phyloP scores from a whole-genome alignment of 1,140 invertebrate genomes.

The Batillaria attramentaria region DNA sequence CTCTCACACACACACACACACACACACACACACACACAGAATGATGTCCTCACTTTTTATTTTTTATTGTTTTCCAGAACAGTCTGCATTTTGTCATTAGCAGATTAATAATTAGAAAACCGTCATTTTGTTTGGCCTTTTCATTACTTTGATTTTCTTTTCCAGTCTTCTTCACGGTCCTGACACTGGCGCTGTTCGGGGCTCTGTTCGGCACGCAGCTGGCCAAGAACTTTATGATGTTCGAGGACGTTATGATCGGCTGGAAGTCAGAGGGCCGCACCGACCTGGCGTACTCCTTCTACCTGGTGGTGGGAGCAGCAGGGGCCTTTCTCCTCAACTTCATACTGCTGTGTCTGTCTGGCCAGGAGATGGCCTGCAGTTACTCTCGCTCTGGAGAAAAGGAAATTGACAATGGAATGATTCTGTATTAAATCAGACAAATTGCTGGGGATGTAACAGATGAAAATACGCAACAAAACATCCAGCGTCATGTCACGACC shows the following conservation, averaged over 20 bases:
- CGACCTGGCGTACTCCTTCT: slow-evolving; percentile 84
- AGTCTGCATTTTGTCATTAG: not conserved
- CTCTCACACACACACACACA: not conserved
- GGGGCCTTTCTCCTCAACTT: slow-evolving; percentile 83
- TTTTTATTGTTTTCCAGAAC: not conserved
- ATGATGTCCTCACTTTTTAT: not conserved
- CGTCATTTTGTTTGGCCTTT: not conserved
- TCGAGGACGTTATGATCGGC: slow-evolving; percentile 78
- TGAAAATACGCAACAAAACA: too few relatives aligned
- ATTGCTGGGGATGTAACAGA: not conserved
- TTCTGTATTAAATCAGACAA: slow-evolving; percentile 53
- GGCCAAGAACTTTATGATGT: slow-evolving; percentile 83
- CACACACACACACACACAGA: not conserved
- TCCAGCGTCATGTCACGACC: too few relatives aligned
- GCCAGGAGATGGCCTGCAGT: slow-evolving; percentile 52
- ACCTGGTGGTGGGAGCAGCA: slow-evolving; percentile 83
- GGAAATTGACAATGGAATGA: slow-evolving; percentile 65
- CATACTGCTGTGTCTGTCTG: slow-evolving; percentile 79
- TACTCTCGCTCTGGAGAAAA: slow-evolving; percentile 58
- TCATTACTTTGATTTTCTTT: slow-evolving; percentile 60
- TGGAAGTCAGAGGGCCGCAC: slow-evolving; percentile 83
- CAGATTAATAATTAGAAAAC: not conserved
- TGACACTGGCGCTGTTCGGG: slow-evolving; percentile 82
- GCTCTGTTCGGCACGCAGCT: slow-evolving; percentile 83
- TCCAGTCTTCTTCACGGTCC: slow-evolving; percentile 81